Evolutionary conservation across 2,888 invertebrate species (phyloP), one percentile per base, ranked within the genome.

Genomic region (Caenorhabditis zanzibari): DNA sequence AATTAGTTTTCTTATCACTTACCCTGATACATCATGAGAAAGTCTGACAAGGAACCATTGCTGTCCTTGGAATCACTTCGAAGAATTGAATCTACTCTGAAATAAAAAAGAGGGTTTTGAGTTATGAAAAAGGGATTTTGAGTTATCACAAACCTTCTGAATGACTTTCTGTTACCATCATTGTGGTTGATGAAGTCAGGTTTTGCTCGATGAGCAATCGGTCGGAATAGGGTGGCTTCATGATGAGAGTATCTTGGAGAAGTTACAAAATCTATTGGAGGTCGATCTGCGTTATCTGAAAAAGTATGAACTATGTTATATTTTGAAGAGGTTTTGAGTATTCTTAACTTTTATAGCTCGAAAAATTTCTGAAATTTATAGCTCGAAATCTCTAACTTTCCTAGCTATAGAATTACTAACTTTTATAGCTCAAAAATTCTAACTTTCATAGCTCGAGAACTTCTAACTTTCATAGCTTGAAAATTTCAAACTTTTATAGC

Each of bases 1-100:
- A 32, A 68, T 66, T 68, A 35, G 19, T 22, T 6, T n/a, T 56
- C 16, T 10, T 4, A 28, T n/a, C n/a, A 9, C 71, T 41, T 52
- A 83, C 83, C 68, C 38, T 83, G 74, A 66, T 83, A 83, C 75
- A 80, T 83, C 75, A 75, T 63, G 35, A 83, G 71, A 63, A 83
- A 58, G 66, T 83, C 83, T n/a, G 83, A 80, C 64, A 82, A 68
- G 9, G 82, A 83, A 71, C 79, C 69, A 38, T 80, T 83, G 52
- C 71, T 75, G 10, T 83, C 75, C 66, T 77, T 82, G 28, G 73
- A 82, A 49, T 82, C 82, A 47, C 77, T 76, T 59, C 77, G 73
- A 44, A 73, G 52, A 32, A 69, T 74, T 22, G 77, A 73, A 14
- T 82, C 82, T 28, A 82, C 69, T 74, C 82, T 82, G 12, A 38